These are phyloP conservation scores for Onychomys torridus DNA, from an alignment of 2,797 vertebrate genomes.

Conservation along the genomic window DNA sequence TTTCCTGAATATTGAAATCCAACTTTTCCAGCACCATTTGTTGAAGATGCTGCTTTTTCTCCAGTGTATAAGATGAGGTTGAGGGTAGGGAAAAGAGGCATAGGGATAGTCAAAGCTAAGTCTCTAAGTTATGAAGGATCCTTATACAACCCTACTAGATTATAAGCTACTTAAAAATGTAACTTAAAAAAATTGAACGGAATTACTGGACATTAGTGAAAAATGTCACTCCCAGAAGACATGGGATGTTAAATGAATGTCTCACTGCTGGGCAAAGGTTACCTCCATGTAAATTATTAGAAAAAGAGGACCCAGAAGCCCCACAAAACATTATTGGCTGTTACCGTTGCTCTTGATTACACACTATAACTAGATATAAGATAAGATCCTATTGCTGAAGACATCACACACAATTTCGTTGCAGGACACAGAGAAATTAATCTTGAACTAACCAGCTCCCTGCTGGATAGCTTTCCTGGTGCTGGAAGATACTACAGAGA, in stretches of 20 bases:
- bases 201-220: background rate
- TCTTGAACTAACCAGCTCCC: background rate
- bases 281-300: background rate
- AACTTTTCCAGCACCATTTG: background rate
- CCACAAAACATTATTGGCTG: background rate
- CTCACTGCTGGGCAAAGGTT: background rate
- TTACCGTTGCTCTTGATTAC: background rate
- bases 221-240: background rate
- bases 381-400: background rate
- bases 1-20: background rate
- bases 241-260: background rate
- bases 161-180: background rate
- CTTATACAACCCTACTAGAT: background rate
- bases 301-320: background rate
- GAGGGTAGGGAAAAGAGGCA: background rate
- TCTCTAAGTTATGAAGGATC: background rate
- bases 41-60: background rate
- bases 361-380: background rate
- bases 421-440: background rate
- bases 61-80: background rate
- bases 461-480: background rate
- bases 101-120: background rate
- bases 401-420: background rate
- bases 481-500: background rate
- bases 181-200: background rate